phyloP scores from a whole-genome alignment of 2,797 vertebrate genomes.

The Dallia pectoralis region DNA sequence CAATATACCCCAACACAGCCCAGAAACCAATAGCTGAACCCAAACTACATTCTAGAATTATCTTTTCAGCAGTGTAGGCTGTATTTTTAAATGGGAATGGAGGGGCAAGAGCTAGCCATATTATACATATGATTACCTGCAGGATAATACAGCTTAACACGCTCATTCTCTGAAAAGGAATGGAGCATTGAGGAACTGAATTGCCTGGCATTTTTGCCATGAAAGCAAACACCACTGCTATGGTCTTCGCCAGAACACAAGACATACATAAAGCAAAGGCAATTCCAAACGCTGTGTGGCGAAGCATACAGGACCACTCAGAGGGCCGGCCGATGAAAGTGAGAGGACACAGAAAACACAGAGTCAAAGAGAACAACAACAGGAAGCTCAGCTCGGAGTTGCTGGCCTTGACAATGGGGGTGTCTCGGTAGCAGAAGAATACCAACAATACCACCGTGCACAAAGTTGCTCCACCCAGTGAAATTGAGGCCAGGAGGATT shows the following conservation, averaged over 20 bases:
- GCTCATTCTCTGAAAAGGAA: constrained; percentile 68
- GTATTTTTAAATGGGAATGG: constrained; percentile 69
- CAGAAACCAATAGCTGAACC: constrained; percentile 71
- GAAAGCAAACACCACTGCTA: constrained; percentile 62
- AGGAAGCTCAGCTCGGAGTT: constrained; percentile 59
- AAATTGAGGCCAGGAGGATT: constrained; percentile 60
- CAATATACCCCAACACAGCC: constrained; percentile 73
- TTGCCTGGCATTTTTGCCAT: constrained; percentile 60
- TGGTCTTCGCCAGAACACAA: constrained; percentile 62
- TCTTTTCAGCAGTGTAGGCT: constrained; percentile 62
- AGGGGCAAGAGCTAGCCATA: constrained; percentile 70
- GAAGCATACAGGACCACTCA: constrained; percentile 59
- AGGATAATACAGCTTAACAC: constrained; percentile 67
- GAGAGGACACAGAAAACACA: constrained; percentile 64
- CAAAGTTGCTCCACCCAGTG: constrained; percentile 65
- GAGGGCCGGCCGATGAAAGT: constrained; percentile 60
- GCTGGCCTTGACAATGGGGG: constrained; percentile 57
- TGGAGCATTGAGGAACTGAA: constrained; percentile 68
- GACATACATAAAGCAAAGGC: constrained; percentile 64
- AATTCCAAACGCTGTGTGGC: constrained; percentile 61
- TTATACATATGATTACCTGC: constrained; percentile 69
- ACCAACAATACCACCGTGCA: constrained; percentile 58
- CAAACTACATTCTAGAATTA: constrained; percentile 72
- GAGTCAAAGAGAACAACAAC: constrained; percentile 55
- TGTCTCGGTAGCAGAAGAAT: constrained; percentile 63